phyloP scores from a whole-genome alignment of 2,113 vertebrate species.

The Channa maculata region DNA sequence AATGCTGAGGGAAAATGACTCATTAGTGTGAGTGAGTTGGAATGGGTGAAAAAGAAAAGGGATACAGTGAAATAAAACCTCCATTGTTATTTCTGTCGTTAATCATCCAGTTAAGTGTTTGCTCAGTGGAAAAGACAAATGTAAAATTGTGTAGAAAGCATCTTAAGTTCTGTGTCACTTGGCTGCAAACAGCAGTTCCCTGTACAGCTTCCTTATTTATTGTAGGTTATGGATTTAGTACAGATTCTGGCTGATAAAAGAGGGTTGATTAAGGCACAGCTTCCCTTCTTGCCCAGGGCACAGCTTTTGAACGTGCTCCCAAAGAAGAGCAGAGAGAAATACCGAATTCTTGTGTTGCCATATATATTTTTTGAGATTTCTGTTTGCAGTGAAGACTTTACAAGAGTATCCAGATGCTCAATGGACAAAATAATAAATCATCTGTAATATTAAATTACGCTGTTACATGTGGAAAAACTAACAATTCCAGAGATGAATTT shows the following conservation, averaged over 20 bases:
- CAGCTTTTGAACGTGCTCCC: conserved; percentile 3
- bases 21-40: conserved; percentile 28
- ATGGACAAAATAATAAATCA: not conserved
- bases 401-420: not conserved
- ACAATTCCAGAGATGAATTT: too few species aligned
- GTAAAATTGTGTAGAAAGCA: conserved; percentile 32
- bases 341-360: not conserved
- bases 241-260: conserved; percentile 52
- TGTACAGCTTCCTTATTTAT: conserved; percentile 12
- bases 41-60: conserved; percentile 40
- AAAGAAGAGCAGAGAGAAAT: not conserved
- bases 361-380: conserved; percentile 8
- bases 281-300: not conserved
- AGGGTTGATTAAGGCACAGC: not conserved
- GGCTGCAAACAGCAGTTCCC: conserved; percentile 25
- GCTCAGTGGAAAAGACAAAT: conserved; percentile 37
- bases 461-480: not conserved
- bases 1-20: conserved; percentile 35
- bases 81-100: conserved; percentile 66
- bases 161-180: conserved; percentile 40
- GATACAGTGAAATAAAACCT: conserved; percentile 55
- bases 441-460: not conserved
- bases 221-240: conserved; percentile 28
- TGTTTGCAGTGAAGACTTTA: not conserved
- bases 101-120: conserved; percentile 71